Conservation (phyloP, 1,140 invertebrate genomes). For the Saxidomus purpurata region DNA sequence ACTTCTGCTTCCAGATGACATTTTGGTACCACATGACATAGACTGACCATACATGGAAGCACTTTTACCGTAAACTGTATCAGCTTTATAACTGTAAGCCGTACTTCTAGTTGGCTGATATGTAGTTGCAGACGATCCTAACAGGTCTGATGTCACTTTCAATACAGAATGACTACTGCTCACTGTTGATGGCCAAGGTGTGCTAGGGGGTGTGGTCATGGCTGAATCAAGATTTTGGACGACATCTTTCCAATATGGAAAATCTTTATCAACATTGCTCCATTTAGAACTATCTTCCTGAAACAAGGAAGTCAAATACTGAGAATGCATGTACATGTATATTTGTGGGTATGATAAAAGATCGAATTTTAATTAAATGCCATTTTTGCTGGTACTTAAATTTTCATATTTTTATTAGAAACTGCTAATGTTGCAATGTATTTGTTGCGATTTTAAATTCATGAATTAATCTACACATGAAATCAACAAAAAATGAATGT, state of each 20-base stretch:
- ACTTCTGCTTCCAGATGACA: not conserved
- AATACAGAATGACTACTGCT: not conserved
- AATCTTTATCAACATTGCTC: conserved; percentile 35
- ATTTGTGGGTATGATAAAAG: too few species aligned
- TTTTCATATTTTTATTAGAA: too few species aligned
- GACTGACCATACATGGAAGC: not conserved
- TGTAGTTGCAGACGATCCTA: not conserved
- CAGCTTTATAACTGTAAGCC: not conserved
- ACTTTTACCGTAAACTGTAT: not conserved
- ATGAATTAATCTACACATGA: too few species aligned
- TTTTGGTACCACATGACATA: not conserved
- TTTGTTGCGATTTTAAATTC: too few species aligned
- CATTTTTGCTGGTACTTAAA: too few species aligned
- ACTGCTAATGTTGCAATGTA: too few species aligned
- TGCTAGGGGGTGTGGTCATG: conserved; percentile 27
- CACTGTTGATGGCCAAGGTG: conserved; percentile 10
- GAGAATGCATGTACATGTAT: too few species aligned
- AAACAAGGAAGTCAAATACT: not conserved
- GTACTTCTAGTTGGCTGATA: not conserved
- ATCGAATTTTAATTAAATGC: too few species aligned
- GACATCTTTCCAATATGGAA: conserved; percentile 62
- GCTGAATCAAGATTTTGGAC: conserved; percentile 52
- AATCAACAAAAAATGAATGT: too few species aligned
- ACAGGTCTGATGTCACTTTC: not conserved
- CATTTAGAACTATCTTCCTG: conserved; percentile 8